These are phyloP conservation scores for Lindbergichthys nudifrons DNA, from an alignment of 2,797 vertebrate genomes.

Conservation along the genomic window DNA sequence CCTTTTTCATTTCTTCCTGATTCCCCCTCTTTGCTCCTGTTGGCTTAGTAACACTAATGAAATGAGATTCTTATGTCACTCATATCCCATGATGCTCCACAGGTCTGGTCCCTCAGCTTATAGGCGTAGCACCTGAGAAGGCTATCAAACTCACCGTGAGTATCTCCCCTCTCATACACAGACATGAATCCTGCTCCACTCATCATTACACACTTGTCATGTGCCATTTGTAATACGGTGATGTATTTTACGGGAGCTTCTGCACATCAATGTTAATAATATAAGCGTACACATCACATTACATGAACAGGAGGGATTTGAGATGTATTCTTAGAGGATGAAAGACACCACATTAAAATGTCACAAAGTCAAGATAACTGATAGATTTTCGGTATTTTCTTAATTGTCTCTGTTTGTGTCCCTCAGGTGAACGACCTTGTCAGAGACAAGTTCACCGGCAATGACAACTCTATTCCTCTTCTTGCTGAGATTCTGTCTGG, in stretches of 20 bases:
- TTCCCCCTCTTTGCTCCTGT: not conserved
- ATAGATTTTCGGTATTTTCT: not conserved
- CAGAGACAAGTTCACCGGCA: conserved; percentile 93
- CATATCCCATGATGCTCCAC: conserved; percentile 62
- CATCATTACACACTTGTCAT: not conserved
- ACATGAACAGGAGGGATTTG: too few relatives aligned
- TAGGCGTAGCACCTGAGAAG: conserved; percentile 99
- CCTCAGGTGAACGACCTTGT: conserved; percentile 96
- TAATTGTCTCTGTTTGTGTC: conserved; percentile 8
- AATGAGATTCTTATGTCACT: conserved; percentile 14
- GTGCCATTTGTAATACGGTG: not conserved
- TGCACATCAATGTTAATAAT: not conserved
- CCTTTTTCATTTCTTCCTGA: not conserved
- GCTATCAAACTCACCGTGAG: conserved; percentile 99
- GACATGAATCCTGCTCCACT: not conserved
- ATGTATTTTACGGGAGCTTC: not conserved
- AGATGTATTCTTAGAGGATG: not conserved
- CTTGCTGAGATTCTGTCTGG: conserved; percentile 93
- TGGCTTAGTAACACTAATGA: conserved; percentile 14
- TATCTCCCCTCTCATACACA: conserved; percentile 36
- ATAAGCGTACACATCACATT: not conserved
- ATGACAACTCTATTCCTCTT: conserved; percentile 90
- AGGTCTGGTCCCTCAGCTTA: conserved; percentile 98
- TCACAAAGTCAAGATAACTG: not conserved
- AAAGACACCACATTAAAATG: not conserved